Evolutionary conservation across 92 coral and sea anemone species (phyloP), one percentile per base, ranked within the genome.

Genomic region (Pocillopora meandrina): DNA sequence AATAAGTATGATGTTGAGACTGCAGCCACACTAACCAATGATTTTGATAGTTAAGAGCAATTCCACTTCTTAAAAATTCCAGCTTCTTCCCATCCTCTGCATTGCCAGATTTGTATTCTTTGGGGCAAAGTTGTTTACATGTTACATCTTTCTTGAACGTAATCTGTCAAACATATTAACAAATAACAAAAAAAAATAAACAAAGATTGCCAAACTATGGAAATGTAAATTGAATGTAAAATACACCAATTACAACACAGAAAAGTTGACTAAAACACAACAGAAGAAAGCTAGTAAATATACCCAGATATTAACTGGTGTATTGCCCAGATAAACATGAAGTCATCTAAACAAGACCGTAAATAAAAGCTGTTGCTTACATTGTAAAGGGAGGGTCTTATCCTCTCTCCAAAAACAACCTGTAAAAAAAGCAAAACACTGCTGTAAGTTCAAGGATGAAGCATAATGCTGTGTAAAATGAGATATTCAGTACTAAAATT

Each of bases 321-420:
- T 3, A 63, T 11, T 4, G 31, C 17, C 21, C 31, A 19, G 10
- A 11, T 19, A 19, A 63, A 15, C 20, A n/a, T 17, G 14, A 5
- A 65, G 34, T 11, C 12, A 19, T 35, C 35, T 55, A 36, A 12
- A 10, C 11, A 16, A 12, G 62, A 59, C 62, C 1, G 14, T 59
- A 16, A 5, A 10, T 16, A 10, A 12, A 12, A 57, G 21, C 13
- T 18, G 9, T 11, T 58, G 35, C 99, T 87, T 93, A 97, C 99
- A 95, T 97, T 97, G 86, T 97, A 97, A 14, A 62, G 66, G 17
- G 99, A 97, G 2, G 93, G 90, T 21, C 93, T 71, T 77, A 97
- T 97, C 77, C 99, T 90, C 73, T 97, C 99, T 14, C 99, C 99
- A 92, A 97, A 97, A 63, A 97, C 99, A 71, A 97, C 99, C 99